A percentile compares a stretch with the other conserved stretches of the same genome.
phyloP scores from a whole-genome alignment of 2,797 vertebrate genomes.

The Hipposideros larvatus region DNA sequence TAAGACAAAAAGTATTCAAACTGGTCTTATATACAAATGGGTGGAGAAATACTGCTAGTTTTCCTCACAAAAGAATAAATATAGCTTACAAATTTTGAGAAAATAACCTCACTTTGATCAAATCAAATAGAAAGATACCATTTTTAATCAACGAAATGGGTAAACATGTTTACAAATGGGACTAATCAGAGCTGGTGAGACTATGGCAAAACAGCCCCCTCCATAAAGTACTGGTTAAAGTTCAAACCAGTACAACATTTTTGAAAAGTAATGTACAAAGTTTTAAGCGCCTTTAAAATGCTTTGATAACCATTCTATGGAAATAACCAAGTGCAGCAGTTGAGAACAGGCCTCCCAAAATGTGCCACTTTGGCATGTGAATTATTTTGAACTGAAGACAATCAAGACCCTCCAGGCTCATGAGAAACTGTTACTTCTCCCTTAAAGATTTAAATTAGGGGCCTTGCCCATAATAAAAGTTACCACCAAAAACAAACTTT shows the following conservation, averaged over 20 bases:
- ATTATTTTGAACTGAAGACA: background rate
- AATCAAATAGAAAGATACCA: conserved; percentile 11
- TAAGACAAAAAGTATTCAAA: conserved; percentile 27
- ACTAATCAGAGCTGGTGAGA: background rate
- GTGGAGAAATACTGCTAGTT: background rate
- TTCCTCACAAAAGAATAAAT: conserved; percentile 35
- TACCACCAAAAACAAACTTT: background rate
- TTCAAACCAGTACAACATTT: background rate
- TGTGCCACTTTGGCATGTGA: background rate
- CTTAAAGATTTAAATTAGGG: background rate
- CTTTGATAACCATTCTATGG: background rate
- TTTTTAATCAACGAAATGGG: conserved; percentile 13
- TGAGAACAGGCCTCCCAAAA: background rate
- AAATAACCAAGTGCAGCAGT: background rate
- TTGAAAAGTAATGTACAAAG: conserved; percentile 5
- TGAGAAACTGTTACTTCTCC: background rate
- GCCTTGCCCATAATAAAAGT: background rate
- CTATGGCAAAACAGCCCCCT: background rate
- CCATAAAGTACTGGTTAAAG: background rate
- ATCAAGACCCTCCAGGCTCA: background rate
- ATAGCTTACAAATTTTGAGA: conserved; percentile 42
- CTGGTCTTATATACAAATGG: background rate
- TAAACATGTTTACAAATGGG: conserved; percentile 4
- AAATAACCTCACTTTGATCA: conserved; percentile 41
- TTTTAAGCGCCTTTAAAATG: conserved; percentile 32